A percentile compares a stretch with the other conserved stretches of the same genome.
Conservation (phyloP, 2,888 invertebrate species). For the Tachystola acroxantha region DNA sequence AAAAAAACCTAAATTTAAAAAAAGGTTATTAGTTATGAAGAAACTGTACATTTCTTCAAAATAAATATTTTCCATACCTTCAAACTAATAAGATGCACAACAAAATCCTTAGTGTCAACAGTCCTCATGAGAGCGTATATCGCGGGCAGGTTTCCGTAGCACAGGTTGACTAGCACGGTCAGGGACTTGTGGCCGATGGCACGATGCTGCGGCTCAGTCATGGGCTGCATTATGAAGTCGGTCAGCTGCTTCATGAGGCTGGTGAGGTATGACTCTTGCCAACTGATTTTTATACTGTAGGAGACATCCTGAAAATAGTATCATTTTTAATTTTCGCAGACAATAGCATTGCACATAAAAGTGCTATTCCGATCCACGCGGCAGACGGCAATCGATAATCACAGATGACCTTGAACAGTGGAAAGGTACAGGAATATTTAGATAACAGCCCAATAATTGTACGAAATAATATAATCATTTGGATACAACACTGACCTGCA, state of each 20-base stretch:
- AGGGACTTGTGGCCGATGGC: conserved; percentile 75
- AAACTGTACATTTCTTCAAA: no score
- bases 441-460: no score
- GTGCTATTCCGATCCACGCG: no score
- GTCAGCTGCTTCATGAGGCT: conserved; percentile 82
- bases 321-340: no score
- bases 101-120: conserved; percentile 83
- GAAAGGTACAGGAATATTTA: no score
- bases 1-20: no score
- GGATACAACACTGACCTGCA: conserved; percentile 76
- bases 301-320: conserved; percentile 82
- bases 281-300: conserved; percentile 87
- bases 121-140: conserved; percentile 84
- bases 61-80: no score
- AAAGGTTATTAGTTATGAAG: no score
- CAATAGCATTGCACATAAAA: neutral
- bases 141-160: conserved; percentile 87
- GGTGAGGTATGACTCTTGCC: conserved; percentile 87
- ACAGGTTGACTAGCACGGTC: conserved; percentile 86
- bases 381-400: no score
- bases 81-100: conserved; percentile 79
- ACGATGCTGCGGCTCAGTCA: conserved; percentile 53
- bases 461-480: no score
- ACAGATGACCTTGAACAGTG: no score
- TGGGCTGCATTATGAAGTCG: conserved; percentile 78